Conservation (phyloP, 2,113 vertebrate species). For the Polypterus bichir region DNA sequence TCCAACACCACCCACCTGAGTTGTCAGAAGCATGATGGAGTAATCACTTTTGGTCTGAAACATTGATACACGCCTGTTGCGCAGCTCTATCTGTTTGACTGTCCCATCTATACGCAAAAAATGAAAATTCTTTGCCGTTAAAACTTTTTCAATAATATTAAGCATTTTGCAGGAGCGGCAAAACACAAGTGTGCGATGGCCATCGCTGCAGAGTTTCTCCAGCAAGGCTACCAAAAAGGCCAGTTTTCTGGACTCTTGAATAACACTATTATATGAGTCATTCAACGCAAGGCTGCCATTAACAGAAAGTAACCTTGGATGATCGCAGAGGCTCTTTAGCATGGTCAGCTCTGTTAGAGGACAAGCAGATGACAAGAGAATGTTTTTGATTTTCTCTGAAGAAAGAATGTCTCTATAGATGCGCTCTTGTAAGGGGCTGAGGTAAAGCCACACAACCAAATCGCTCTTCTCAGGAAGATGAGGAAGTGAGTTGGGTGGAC, state of each 20-base stretch:
- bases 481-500: conserved; percentile 34
- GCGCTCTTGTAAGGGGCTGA: conserved; percentile 52
- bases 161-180: conserved; percentile 60
- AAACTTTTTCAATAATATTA: conserved; percentile 50
- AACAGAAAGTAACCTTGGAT: conserved; percentile 52
- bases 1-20: conserved; percentile 55
- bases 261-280: conserved; percentile 39
- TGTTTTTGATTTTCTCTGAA: conserved; percentile 50
- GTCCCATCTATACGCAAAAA: conserved; percentile 50
- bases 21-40: conserved; percentile 58
- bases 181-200: conserved; percentile 57
- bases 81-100: conserved; percentile 37
- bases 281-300: conserved; percentile 45
- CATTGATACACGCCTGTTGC: conserved; percentile 46
- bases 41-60: conserved; percentile 43
- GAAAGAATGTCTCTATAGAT: conserved; percentile 60
- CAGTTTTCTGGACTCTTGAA: conserved; percentile 60
- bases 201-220: conserved; percentile 46
- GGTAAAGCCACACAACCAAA: conserved; percentile 60
- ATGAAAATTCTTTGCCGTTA: conserved; percentile 35
- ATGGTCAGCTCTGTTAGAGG: conserved; percentile 50
- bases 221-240: conserved; percentile 50
- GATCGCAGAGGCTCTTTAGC: conserved; percentile 66
- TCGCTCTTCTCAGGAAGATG: conserved; percentile 64
- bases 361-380: conserved; percentile 47